phyloP scores from a whole-genome alignment of 2,113 vertebrate species.

The Heptranchias perlo region DNA sequence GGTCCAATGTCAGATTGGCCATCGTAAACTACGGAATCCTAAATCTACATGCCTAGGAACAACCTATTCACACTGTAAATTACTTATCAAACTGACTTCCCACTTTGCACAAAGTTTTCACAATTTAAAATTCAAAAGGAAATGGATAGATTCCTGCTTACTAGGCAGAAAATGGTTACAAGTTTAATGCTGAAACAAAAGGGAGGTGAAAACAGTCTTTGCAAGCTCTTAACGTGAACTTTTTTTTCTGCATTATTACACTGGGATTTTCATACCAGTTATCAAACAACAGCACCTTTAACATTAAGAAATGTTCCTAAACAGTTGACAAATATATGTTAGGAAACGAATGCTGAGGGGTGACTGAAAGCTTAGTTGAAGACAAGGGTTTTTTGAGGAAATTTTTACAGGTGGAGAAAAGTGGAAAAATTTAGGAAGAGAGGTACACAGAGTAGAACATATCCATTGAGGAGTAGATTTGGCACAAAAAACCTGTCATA shows the following conservation, averaged over 20 bases:
- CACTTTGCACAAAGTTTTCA: background rate
- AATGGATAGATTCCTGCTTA: slow-evolving; percentile 18
- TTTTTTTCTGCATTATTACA: background rate
- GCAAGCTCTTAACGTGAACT: background rate
- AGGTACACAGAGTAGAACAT: too few relatives aligned
- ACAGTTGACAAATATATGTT: background rate
- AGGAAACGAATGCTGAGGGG: background rate
- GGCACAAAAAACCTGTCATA: background rate
- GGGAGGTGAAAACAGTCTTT: background rate
- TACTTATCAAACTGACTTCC: background rate
- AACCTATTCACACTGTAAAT: background rate
- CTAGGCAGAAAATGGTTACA: background rate
- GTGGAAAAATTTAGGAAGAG: background rate
- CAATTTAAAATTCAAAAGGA: slow-evolving; percentile 14
- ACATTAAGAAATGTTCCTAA: background rate
- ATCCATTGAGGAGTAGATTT: background rate
- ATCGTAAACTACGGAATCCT: background rate
- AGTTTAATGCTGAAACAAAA: background rate
- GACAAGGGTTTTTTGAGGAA: background rate
- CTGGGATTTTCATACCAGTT: background rate
- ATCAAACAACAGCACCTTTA: background rate
- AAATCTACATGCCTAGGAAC: background rate
- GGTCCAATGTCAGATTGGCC: background rate
- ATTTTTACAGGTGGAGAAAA: background rate
- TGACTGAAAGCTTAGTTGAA: background rate